Evolutionary conservation across 2,888 invertebrate genomes (phyloP), one percentile per base, ranked within the genome.

Genomic region (Ornithoptera priamus): DNA sequence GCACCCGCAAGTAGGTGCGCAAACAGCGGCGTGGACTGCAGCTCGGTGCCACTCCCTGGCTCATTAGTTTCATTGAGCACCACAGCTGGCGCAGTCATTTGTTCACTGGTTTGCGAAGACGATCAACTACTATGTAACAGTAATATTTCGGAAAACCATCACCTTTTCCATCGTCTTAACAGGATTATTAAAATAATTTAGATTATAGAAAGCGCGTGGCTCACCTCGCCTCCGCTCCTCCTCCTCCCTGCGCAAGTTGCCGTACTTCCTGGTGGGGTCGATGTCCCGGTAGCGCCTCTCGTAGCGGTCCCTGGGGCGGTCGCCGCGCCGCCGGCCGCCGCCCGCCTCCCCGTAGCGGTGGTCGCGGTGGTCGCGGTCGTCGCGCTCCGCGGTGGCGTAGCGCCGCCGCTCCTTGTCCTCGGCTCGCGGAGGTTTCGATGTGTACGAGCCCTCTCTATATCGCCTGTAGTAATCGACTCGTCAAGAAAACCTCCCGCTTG

Each of bases 391-490:
- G 73, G 81, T 82, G 70, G 81, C 77, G 77, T 82, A 80, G 17
- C 83, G 83, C 57, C 82, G 85, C 61, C 82, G 85, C 39, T 89
- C 88, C 73, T 85, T 85, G 72, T 85, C 90, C 53, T 91, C 89
- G 15, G 87, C 85, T 22, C 89, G 86, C 39, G 90, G 92, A 42
- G 92, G 91, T 75, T 89, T 90, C 39, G 87, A 83, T n/a, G 88
- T 79, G 80, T 91, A 88, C 53, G 92, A 91, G 20, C 93, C 93
- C 76, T 94, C 94, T 58, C 93, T 85, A 80, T 92, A 91, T 22
- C 90, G 87, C 73, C 93, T 92, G 78, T 1, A n/a, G 39, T 42
- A 39, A n/a, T 22, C 15, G 6, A 53, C 18, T n/a, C 53, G n/a
- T 53, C 7, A 53, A 18, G 1, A 1, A 18, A 6, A 17, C 12